These are phyloP conservation scores for Drosophila stalkeri DNA, from an alignment of 2,888 invertebrate genomes.

Conservation along the genomic window DNA sequence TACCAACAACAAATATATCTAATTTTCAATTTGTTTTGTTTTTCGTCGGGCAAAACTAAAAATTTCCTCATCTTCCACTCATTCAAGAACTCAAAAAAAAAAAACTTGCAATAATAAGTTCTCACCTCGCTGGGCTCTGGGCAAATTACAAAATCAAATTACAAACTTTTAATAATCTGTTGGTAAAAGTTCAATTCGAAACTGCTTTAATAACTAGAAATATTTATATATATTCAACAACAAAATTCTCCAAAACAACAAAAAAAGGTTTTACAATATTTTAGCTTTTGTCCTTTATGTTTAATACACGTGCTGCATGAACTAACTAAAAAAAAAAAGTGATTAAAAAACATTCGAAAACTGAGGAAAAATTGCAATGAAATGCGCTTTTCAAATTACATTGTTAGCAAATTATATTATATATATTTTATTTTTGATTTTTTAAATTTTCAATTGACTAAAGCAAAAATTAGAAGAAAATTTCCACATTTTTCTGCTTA, in stretches of 20 bases:
- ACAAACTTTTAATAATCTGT: constrained; percentile 12
- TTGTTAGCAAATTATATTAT: constrained; percentile 16
- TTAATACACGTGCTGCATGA: constrained; percentile 59
- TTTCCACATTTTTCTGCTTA: constrained; percentile 52
- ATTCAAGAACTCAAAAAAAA: constrained; percentile 16
- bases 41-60: constrained; percentile 16
- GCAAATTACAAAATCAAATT: constrained; percentile 6
- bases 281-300: constrained; percentile 49
- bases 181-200: constrained; percentile 33
- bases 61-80: constrained; percentile 38
- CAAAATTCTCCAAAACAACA: not conserved
- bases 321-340: constrained; percentile 38
- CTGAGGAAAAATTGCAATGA: constrained; percentile 45
- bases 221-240: constrained; percentile 10
- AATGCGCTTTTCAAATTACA: constrained; percentile 39
- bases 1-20: constrained; percentile 8
- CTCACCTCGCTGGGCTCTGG: constrained; percentile 46
- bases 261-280: constrained; percentile 23
- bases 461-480: constrained; percentile 32
- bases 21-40: constrained; percentile 46
- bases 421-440: not conserved
- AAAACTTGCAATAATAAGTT: constrained; percentile 34
- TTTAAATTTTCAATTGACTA: constrained; percentile 20
- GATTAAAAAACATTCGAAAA: not conserved
- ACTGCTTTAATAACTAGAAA: constrained; percentile 21